These are phyloP conservation scores for Eledona agricola DNA, from an alignment of 2,888 invertebrate genomes.

Conservation along the genomic window DNA sequence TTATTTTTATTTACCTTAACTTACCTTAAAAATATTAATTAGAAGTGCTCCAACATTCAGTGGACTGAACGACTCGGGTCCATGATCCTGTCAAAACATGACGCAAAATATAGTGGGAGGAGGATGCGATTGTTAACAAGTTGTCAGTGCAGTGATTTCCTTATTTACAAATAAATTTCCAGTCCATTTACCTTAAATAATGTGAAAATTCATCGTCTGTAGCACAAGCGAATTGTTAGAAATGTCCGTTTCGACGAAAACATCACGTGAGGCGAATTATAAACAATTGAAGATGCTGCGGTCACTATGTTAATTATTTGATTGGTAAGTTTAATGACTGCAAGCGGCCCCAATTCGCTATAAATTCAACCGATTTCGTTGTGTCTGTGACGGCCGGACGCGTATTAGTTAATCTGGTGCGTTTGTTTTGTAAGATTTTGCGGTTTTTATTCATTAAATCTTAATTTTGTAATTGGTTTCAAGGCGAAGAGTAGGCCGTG, in stretches of 20 bases:
- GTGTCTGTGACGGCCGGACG: no score
- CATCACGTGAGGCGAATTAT: constrained; percentile 1
- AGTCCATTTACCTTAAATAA: constrained; percentile 6
- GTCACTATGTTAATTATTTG: constrained; percentile 24
- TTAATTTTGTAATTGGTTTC: no score
- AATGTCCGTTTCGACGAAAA: background rate
- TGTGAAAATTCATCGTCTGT: constrained; percentile 4
- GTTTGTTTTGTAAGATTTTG: no score
- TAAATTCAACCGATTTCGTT: no score
- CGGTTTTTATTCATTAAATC: no score
- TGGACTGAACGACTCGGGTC: background rate
- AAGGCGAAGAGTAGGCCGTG: no score
- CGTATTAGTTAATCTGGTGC: no score
- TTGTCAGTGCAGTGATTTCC: constrained; percentile 11
- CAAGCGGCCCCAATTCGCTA: background rate
- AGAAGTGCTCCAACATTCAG: no score
- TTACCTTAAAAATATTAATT: no score
- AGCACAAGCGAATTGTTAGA: background rate
- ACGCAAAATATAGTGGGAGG: constrained; percentile 17
- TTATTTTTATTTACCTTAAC: no score
- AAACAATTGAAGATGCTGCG: constrained; percentile 11
- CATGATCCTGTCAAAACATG: constrained; percentile 8
- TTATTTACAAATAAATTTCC: constrained; percentile 17
- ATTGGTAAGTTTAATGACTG: constrained; percentile 12
- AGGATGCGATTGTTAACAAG: constrained; percentile 20